phyloP scores from a whole-genome alignment of 2,113 vertebrate genomes.

The Caloenas nicobarica region DNA sequence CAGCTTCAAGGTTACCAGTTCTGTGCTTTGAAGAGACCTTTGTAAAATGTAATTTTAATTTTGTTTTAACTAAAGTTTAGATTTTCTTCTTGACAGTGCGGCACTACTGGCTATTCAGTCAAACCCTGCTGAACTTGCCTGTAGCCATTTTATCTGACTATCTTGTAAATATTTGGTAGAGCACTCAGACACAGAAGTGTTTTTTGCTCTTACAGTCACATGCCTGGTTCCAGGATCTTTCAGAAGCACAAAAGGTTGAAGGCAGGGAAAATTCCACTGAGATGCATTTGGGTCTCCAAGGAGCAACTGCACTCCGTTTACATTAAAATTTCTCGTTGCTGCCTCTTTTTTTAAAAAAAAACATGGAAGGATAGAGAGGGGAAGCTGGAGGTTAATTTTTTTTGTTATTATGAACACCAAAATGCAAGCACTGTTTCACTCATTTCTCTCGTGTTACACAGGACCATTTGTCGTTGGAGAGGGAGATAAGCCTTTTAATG shows the following conservation, averaged over 20 bases:
- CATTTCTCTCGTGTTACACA: not conserved
- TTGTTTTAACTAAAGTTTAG: slow-evolving; percentile 11
- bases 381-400: not conserved
- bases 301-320: slow-evolving; percentile 68
- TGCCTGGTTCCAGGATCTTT: slow-evolving; percentile 68
- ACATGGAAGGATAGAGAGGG: not conserved
- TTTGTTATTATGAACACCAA: not conserved
- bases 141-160: slow-evolving; percentile 54
- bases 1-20: not conserved
- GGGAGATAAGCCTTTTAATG: not conserved
- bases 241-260: slow-evolving; percentile 74
- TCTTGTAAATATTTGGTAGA: slow-evolving; percentile 62
- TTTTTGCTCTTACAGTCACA: slow-evolving; percentile 60
- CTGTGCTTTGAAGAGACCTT: slow-evolving; percentile 17
- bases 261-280: slow-evolving; percentile 78
- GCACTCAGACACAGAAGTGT: slow-evolving; percentile 30
- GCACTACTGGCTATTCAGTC: slow-evolving; percentile 35
- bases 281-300: slow-evolving; percentile 74
- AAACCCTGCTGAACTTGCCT: slow-evolving; percentile 36
- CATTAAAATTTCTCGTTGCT: slow-evolving; percentile 51
- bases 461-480: not conserved
- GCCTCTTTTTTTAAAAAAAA: not conserved
- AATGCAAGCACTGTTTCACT: not conserved
- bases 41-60: not conserved
- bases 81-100: not conserved